Conservation (phyloP, 1,140 invertebrate species). For the Drosophila tropicalis region DNA sequence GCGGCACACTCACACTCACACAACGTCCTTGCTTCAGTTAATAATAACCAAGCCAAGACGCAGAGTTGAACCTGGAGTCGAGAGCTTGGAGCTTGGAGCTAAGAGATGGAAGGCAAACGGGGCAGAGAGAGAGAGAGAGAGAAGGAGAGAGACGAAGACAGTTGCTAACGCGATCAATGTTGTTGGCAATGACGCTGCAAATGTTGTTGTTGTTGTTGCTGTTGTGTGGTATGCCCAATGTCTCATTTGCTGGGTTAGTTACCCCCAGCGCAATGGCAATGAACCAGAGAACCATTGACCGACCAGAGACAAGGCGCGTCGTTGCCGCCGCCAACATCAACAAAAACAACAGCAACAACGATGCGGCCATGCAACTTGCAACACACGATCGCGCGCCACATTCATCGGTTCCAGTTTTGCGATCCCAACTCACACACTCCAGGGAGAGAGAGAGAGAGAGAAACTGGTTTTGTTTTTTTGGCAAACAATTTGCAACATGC, state of each 20-base stretch:
- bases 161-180: constrained; percentile 19
- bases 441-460: too few species aligned
- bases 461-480: constrained; percentile 62
- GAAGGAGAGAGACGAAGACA: constrained; percentile 5
- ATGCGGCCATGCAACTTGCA: constrained; percentile 60
- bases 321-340: constrained; percentile 19
- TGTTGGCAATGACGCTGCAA: constrained; percentile 64
- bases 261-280: constrained; percentile 82
- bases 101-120: constrained; percentile 16
- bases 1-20: constrained; percentile 43
- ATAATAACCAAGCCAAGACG: constrained; percentile 18
- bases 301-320: constrained; percentile 62
- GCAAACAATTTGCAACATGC: constrained; percentile 72
- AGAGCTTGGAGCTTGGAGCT: neutral
- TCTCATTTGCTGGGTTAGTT: constrained; percentile 76
- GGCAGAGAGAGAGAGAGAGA: neutral
- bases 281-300: constrained; percentile 83
- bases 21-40: constrained; percentile 76
- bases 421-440: constrained; percentile 29
- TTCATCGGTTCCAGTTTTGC: constrained; percentile 43
- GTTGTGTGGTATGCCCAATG: constrained; percentile 43
- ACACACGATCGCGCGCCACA: constrained; percentile 39
- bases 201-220: constrained; percentile 40
- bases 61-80: neutral
- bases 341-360: constrained; percentile 25